A percentile compares a stretch with the other conserved stretches of the same genome.
Evolutionary conservation across 1,140 invertebrate species (phyloP).

Genomic region (Conus betulinus): DNA sequence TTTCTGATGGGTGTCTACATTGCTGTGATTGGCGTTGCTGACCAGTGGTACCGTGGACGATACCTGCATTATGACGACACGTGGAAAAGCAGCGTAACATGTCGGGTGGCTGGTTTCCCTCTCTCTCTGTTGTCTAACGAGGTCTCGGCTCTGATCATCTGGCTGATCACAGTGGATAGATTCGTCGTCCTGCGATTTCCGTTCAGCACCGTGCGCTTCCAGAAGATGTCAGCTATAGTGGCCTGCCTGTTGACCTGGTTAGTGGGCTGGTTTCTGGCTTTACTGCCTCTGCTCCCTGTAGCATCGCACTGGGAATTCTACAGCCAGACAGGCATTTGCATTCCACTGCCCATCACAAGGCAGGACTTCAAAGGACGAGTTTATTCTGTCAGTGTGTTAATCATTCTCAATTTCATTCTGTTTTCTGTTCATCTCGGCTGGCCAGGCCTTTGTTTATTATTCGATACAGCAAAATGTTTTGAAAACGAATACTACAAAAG

Average conservation of each 20-base stretch:
- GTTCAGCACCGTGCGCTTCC: conserved; percentile 4
- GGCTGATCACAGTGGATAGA: conserved; percentile 53
- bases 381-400: conserved; percentile 49
- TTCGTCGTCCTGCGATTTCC: conserved; percentile 21
- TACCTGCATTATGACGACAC: conserved; percentile 26
- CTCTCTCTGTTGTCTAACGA: conserved; percentile 37
- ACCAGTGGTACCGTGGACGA: conserved; percentile 52
- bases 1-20: conserved; percentile 43
- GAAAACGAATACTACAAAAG: background rate
- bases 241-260: conserved; percentile 28
- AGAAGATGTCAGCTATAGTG: conserved; percentile 3
- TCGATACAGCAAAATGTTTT: background rate
- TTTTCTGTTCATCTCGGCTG: conserved; percentile 48
- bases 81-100: conserved; percentile 31
- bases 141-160: conserved; percentile 41
- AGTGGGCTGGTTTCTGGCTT: conserved; percentile 17
- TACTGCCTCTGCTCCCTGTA: conserved; percentile 27
- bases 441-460: conserved; percentile 36
- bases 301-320: conserved; percentile 49
- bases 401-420: conserved; percentile 47
- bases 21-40: conserved; percentile 38
- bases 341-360: conserved; percentile 51
- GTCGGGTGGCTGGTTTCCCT: conserved; percentile 38
- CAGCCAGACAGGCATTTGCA: conserved; percentile 50
- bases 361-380: conserved; percentile 41